Evolutionary conservation across 1,140 invertebrate genomes (phyloP).

Genomic region (Calycopis cecrops): DNA sequence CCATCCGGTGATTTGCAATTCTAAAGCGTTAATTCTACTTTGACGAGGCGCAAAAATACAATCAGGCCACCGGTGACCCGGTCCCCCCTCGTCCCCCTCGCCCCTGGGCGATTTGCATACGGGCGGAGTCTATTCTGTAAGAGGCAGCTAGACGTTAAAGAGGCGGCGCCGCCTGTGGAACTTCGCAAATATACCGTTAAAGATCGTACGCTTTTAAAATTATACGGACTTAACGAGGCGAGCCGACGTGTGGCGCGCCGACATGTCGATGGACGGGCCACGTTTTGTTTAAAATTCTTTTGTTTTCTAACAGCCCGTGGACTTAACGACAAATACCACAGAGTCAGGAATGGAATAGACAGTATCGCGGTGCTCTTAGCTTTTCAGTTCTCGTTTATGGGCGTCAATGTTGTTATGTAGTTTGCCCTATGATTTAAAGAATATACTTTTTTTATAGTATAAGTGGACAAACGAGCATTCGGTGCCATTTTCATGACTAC

Average conservation of each 20-base stretch:
- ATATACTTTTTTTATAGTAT: no score
- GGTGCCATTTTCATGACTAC: no score
- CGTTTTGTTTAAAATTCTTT: no score
- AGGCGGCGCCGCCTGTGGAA: constrained; percentile 34
- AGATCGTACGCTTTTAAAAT: constrained; percentile 9
- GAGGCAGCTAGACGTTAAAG: constrained; percentile 49
- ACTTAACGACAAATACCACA: no score
- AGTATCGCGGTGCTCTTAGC: no score
- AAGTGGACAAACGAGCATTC: no score
- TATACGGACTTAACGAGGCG: constrained; percentile 4
- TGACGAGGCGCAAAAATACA: constrained; percentile 61
- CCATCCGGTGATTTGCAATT: constrained; percentile 67
- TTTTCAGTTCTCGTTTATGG: no score
- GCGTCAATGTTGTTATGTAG: no score
- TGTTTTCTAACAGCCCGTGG: no score
- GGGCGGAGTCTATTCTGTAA: constrained; percentile 50
- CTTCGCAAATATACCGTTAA: constrained; percentile 13
- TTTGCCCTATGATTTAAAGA: no score
- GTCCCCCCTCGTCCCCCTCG: constrained; percentile 25
- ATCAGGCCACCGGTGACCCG: constrained; percentile 49
- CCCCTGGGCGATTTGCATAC: constrained; percentile 60
- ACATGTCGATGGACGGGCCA: no score
- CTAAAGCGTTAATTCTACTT: constrained; percentile 69
- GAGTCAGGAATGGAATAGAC: no score
- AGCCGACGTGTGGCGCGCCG: background rate